Evolutionary conservation across 2,797 vertebrate species (phyloP).

Genomic region (Xenops minutus): DNA sequence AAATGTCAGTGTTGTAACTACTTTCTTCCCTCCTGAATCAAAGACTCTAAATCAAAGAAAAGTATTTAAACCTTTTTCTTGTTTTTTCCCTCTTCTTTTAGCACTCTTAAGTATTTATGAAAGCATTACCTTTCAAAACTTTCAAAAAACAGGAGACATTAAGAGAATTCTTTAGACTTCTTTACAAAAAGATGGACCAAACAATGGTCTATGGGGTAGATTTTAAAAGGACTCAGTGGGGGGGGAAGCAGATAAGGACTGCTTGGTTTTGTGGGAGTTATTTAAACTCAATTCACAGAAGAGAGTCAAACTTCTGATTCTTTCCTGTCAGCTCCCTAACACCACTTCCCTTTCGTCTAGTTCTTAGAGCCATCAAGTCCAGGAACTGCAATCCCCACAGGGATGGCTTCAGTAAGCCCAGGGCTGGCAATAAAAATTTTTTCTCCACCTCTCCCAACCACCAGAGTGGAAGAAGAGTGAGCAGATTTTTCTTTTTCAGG

Average conservation of each 20-base stretch:
- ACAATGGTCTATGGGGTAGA: not conserved
- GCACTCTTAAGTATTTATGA: not conserved
- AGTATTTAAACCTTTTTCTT: not conserved
- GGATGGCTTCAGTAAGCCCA: not conserved
- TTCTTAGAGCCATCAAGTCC: not conserved
- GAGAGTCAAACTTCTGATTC: not conserved
- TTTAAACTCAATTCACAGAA: not conserved
- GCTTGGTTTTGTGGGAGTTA: not conserved
- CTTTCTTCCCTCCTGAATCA: not conserved
- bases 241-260: not conserved
- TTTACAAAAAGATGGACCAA: not conserved
- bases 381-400: not conserved
- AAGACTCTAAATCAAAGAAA: not conserved
- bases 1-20: not conserved
- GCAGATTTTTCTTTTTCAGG: not conserved
- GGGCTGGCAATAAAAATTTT: not conserved
- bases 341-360: not conserved
- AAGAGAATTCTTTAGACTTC: not conserved
- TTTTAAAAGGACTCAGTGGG: not conserved
- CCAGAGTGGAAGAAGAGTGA: not conserved
- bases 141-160: not conserved
- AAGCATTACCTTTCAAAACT: not conserved
- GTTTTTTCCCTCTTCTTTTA: not conserved
- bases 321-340: not conserved
- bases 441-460: not conserved